A percentile compares a stretch with the other conserved stretches of the same genome.
phyloP scores from a whole-genome alignment of 2,113 vertebrate species.

The Artemisiospiza belli region DNA sequence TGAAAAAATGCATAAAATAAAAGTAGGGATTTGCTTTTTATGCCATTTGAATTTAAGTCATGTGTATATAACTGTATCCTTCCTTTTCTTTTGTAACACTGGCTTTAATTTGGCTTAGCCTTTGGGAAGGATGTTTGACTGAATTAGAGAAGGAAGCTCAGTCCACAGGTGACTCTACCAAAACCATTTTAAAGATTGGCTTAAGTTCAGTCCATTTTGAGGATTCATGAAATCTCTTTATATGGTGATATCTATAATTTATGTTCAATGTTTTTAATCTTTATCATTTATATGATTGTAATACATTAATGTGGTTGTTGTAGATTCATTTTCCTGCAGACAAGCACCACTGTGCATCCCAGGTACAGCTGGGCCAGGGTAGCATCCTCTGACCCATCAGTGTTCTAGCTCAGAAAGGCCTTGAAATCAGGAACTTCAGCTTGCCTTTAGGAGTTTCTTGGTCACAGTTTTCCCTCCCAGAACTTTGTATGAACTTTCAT shows the following conservation, averaged over 20 bases:
- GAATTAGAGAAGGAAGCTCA: constrained; percentile 3
- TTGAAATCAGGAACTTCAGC: neutral
- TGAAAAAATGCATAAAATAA: neutral
- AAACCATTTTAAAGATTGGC: constrained; percentile 1
- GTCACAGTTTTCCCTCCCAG: neutral
- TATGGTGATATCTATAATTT: neutral
- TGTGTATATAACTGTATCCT: neutral
- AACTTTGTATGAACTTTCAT: neutral
- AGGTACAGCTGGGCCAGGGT: neutral
- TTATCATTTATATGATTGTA: neutral
- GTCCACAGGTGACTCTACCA: neutral
- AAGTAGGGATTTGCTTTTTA: neutral
- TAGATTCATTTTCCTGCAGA: neutral
- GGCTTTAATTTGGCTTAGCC: constrained; percentile 6
- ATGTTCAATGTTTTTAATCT: neutral
- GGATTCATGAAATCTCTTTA: neutral
- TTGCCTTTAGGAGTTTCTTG: neutral
- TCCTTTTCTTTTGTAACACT: neutral
- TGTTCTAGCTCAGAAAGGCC: neutral
- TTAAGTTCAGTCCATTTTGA: neutral
- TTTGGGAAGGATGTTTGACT: neutral
- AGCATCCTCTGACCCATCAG: neutral
- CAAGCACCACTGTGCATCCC: neutral
- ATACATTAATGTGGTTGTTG: neutral
- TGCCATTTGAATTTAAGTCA: constrained; percentile 4